These are phyloP conservation scores for Syndactyla subalaris DNA, from an alignment of 2,797 vertebrate genomes.

Conservation along the genomic window DNA sequence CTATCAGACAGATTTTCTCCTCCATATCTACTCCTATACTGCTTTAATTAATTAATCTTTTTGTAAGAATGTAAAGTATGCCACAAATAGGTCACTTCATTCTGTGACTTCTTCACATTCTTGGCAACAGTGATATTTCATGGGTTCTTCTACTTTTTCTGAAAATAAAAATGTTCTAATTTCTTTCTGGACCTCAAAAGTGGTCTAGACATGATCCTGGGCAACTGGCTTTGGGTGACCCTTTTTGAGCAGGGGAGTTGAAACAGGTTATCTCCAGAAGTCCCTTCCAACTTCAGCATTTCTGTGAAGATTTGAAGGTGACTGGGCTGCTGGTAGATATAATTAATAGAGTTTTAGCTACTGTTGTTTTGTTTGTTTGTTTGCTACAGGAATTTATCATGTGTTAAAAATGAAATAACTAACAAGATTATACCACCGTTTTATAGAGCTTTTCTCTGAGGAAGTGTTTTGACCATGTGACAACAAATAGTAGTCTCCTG, in stretches of 20 bases:
- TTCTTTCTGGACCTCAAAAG: background rate
- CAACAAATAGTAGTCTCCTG: background rate
- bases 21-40: background rate
- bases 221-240: rapidly evolving
- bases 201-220: background rate
- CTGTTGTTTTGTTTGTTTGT: background rate
- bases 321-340: background rate
- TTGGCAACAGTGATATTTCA: background rate
- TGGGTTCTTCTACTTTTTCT: background rate
- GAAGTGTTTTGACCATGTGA: background rate
- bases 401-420: background rate
- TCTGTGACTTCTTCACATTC: background rate
- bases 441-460: background rate
- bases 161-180: background rate
- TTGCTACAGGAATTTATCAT: background rate
- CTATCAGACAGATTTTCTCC: background rate
- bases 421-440: background rate
- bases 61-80: background rate
- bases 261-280: background rate
- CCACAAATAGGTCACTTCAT: background rate
- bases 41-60: background rate
- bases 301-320: background rate
- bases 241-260: background rate
- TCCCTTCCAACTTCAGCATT: background rate
- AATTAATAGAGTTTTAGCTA: background rate